Evolutionary conservation across 2,888 invertebrate species (phyloP).

Genomic region (Noctuana brunneofusca): DNA sequence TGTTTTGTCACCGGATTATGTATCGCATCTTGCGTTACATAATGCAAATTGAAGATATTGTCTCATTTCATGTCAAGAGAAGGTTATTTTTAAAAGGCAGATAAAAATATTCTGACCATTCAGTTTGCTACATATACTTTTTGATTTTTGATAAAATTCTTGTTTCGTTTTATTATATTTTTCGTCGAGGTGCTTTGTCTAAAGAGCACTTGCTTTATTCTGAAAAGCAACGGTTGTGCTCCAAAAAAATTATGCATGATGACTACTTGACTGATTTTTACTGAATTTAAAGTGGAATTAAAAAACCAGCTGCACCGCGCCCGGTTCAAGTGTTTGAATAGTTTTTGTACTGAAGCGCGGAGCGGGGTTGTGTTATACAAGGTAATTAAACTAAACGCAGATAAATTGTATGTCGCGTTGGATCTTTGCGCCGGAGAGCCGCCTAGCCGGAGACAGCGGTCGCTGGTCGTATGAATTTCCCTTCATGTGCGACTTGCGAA

Average conservation of each 20-base stretch:
- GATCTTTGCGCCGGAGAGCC: conserved; percentile 11
- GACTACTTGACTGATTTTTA: conserved; percentile 21
- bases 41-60: too few relatives aligned
- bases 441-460: conserved; percentile 20
- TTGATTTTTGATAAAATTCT: background rate
- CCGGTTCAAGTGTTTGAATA: background rate
- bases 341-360: background rate
- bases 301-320: conserved; percentile 2
- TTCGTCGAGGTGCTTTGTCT: conserved; percentile 6
- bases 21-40: too few relatives aligned
- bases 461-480: conserved; percentile 55
- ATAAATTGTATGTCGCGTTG: conserved; percentile 11
- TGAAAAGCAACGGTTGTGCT: conserved; percentile 9
- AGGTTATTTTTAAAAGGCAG: too few relatives aligned
- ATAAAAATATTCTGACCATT: too few relatives aligned
- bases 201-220: conserved; percentile 24
- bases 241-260: conserved; percentile 23
- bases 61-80: too few relatives aligned
- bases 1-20: too few relatives aligned
- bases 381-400: conserved; percentile 17
- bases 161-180: conserved; percentile 3
- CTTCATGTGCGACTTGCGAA: conserved; percentile 61
- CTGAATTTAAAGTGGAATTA: conserved; percentile 21
- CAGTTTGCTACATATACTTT: background rate
- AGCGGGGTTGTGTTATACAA: background rate